Base-by-base conservation (phyloP, 2,113 vertebrate species). In the Oreocharis arfaki region DNA sequence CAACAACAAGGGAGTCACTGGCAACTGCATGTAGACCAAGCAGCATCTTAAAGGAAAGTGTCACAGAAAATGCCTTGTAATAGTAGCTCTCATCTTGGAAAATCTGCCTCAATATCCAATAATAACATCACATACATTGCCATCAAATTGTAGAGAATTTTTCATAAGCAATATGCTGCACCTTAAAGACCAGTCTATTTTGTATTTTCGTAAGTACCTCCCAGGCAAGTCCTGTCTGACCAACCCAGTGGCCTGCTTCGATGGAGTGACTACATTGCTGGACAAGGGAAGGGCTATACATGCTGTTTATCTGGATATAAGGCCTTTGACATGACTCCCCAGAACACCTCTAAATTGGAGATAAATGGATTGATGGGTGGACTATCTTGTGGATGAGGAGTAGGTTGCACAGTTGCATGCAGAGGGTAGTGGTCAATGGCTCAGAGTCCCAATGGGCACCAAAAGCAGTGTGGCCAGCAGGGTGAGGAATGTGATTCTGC, bases 1-100 rank as follows among this genome's bases (percentile, higher is more conserved):
- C 14, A 56, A 52, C 69, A 95, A 89, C 84, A 95, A 95, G 94
- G 84, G 84, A 97, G 47, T 89, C 95, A 89, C 88, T 95, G 71
- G 88, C 76, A 97, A 93, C 91, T 83, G 60, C 85, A 93, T 32
- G 55, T 35, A 92, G 83, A 77, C 57, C 89, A 79, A 82, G 22
- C 10, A 76, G 13, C 33, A 64, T 39, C 39, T 76, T 67, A 86
- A 80, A 87, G 17, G 9, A 71, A 91, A 85, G 18, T 11, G 28
- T 39, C 65, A 71, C 41, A 79, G 44, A 74, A 84, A 87, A 74
- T 6, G 4, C 14, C 3, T 4, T 46, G 30, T 27, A 52, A 56
- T 6, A 44, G 23, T 37, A 69, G 26, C 13, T 74, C 33, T 57
- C 69, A 78, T 44, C 13, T 56, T 55, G 12, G 23, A 76, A 84